Conservation (phyloP, 2,113 vertebrate genomes). For the Eudyptes chrysolophus region DNA sequence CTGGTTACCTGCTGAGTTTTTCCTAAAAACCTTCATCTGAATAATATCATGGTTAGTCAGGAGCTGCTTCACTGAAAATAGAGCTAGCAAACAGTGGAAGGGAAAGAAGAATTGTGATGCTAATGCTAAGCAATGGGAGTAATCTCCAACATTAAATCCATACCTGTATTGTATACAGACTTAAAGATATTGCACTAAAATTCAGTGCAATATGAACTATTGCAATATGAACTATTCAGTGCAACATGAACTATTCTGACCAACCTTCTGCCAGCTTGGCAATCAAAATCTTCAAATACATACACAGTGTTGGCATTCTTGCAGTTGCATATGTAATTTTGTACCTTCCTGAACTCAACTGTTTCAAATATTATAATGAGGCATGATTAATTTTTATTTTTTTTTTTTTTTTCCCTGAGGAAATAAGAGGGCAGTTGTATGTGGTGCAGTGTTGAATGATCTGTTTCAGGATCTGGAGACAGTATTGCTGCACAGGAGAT, state of each 20-base stretch:
- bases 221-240: too few relatives aligned
- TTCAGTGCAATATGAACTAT: not conserved
- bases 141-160: not conserved
- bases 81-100: not conserved
- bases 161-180: not conserved
- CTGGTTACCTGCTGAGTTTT: not conserved
- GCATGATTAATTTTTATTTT: not conserved
- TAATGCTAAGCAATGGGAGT: not conserved
- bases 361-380: not conserved
- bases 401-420: not conserved
- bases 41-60: not conserved
- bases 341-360: not conserved
- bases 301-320: not conserved
- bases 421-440: not conserved
- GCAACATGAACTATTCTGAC: not conserved
- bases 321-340: not conserved
- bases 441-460: too few relatives aligned
- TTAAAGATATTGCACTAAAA: not conserved
- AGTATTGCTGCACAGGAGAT: not conserved
- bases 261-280: not conserved
- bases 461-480: not conserved
- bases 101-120: not conserved
- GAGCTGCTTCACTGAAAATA: not conserved
- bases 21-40: not conserved
- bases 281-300: not conserved